Base-by-base conservation (phyloP, 1,140 invertebrate species). In the Choristoneura fumiferana region DNA sequence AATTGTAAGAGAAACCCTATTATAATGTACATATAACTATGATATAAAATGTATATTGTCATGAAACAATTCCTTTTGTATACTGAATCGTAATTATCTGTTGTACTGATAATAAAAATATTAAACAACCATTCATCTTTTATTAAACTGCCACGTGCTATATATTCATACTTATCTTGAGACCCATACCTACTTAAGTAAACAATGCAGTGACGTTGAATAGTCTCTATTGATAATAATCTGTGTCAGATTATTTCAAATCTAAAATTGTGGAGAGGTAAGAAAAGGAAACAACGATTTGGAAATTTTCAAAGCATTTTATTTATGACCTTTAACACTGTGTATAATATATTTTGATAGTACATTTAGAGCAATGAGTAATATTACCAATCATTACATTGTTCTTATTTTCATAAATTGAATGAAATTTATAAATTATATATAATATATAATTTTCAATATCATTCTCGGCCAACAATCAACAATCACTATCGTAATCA, bases 301-400 rank as follows among this genome's bases (percentile, higher is more conserved):
- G 79, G 81, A 88, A 88, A 88, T 88, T 88, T 88, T 87, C 84
- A 84, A 88, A 88, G 85, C 85, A 83, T 89, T 89, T 87, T 89
- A 89, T 89, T 89, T 84, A 89, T 87, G 85, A 89, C 81, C 84
- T 89, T 89, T 89, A 87, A 89, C 86, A 89, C 86, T 86, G 86
- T 89, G 86, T 89, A 89, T 89, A 89, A 87, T 89, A 89, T 89
- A 89, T 86, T 87, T 86, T 86, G 82, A 89, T 87, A 89, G 81
- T 87, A 89, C 86, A 89, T 87, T 87, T 87, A 89, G 84, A 89
- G 86, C 86, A 89, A 84, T 89, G 77, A 89, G 84, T 89, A 89
- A 89, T 88, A 89, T 89, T 87, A 87, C 84, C 84, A 84, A 89
- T 87, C 77, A 87, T 85, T 89, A 87, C 84, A 86, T 86, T 84